A percentile compares a stretch with the other conserved stretches of the same genome.
Evolutionary conservation across 2,888 invertebrate species (phyloP).

Genomic region (Eupithecia dodoneata): DNA sequence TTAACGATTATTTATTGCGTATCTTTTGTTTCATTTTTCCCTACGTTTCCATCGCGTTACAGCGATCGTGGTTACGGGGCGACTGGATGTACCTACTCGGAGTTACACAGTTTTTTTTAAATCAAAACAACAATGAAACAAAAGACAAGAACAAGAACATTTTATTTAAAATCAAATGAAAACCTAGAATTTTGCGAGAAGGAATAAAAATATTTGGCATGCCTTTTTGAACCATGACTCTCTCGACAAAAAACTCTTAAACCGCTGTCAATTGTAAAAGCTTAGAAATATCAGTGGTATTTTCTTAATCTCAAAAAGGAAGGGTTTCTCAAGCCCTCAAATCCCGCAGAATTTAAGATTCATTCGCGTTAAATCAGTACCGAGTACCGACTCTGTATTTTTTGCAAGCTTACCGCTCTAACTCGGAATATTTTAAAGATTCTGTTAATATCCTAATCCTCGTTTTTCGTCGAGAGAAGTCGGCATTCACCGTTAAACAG

Average conservation of each 20-base stretch:
- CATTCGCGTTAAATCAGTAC: conserved; percentile 71
- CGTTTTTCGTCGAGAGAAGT: conserved; percentile 76
- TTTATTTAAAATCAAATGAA: background rate
- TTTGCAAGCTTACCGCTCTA: conserved; percentile 74
- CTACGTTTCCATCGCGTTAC: too few species aligned
- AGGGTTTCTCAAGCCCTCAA: conserved; percentile 76
- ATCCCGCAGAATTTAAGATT: conserved; percentile 77
- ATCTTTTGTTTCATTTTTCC: too few species aligned
- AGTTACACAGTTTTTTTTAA: too few species aligned
- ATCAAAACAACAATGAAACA: background rate
- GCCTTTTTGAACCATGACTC: background rate
- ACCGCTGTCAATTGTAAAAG: conserved; percentile 74
- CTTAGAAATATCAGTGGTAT: conserved; percentile 76
- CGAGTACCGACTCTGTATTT: conserved; percentile 59
- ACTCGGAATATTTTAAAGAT: conserved; percentile 79
- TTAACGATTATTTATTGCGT: too few species aligned
- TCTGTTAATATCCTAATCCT: conserved; percentile 81
- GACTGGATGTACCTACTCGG: too few species aligned
- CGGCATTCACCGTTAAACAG: conserved; percentile 82
- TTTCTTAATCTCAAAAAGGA: conserved; percentile 69
- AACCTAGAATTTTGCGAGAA: background rate
- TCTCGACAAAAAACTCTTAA: conserved; percentile 47
- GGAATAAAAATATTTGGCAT: background rate
- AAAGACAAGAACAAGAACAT: background rate
- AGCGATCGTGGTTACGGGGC: too few species aligned